These are phyloP conservation scores for Acanthis flammea DNA, from an alignment of 2,797 vertebrate species.

Conservation along the genomic window DNA sequence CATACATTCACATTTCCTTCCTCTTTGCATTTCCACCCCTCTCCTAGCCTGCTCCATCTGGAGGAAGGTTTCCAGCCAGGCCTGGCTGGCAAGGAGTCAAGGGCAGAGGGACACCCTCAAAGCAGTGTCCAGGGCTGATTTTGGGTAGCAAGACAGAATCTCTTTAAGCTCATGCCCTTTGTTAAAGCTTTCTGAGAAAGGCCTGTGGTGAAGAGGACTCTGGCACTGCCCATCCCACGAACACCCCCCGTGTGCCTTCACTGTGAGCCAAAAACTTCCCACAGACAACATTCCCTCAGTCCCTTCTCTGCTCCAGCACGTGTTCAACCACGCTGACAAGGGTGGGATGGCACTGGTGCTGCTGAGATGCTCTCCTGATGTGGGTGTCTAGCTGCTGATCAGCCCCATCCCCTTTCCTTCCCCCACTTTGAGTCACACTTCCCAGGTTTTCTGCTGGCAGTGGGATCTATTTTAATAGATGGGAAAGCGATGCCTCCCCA, in stretches of 20 bases:
- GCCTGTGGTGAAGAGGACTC: not conserved
- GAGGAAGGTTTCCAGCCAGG: constrained; percentile 13
- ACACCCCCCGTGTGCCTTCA: not conserved
- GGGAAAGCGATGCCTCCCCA: not conserved
- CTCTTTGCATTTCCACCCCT: not conserved
- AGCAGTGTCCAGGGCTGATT: not conserved
- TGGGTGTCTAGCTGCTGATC: constrained; percentile 34
- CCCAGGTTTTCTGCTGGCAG: not conserved
- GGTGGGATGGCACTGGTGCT: not conserved
- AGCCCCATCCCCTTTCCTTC: not conserved
- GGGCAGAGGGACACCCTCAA: not conserved
- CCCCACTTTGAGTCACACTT: constrained; percentile 55
- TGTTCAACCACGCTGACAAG: not conserved
- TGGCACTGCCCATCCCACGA: not conserved
- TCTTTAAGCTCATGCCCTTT: not conserved
- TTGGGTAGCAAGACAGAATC: not conserved
- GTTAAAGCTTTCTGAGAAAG: not conserved
- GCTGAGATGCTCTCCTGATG: constrained; percentile 31
- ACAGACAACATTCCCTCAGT: not conserved
- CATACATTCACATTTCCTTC: not conserved
- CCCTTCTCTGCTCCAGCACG: not conserved
- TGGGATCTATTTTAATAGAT: constrained; percentile 32
- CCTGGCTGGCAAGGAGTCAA: not conserved
- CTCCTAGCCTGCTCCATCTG: not conserved
- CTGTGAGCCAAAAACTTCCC: constrained; percentile 3